phyloP scores from a whole-genome alignment of 1,140 invertebrate species.

The Melipona quadrifasciata region DNA sequence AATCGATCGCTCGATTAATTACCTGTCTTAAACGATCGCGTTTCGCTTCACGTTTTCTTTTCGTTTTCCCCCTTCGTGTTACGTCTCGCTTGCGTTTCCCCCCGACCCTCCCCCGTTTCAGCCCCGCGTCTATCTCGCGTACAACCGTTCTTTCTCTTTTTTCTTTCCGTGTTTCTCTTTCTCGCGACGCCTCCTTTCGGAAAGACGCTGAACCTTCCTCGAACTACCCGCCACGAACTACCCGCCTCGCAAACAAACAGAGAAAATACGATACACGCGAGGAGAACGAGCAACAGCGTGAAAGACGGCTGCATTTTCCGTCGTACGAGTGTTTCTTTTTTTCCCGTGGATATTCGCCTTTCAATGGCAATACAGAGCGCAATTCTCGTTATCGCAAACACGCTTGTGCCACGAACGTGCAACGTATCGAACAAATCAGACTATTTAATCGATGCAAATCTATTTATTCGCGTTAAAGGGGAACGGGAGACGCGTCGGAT shows the following conservation, averaged over 20 bases:
- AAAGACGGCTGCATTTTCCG: not conserved
- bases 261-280: conserved; percentile 7
- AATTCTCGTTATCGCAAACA: not conserved
- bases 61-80: not conserved
- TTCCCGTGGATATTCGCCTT: not conserved
- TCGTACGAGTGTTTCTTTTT: not conserved
- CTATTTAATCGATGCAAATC: conserved; percentile 32
- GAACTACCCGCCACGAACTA: conserved; percentile 4
- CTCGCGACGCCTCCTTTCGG: not conserved
- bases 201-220: conserved; percentile 23
- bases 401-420: not conserved
- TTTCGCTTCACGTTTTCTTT: conserved; percentile 44
- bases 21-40: conserved; percentile 53
- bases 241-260: conserved; percentile 12
- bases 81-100: not conserved
- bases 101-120: conserved; percentile 5
- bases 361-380: not conserved
- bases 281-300: conserved; percentile 54
- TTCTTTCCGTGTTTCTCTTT: not conserved
- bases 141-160: not conserved
- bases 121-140: conserved; percentile 12
- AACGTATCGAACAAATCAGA: conserved; percentile 13
- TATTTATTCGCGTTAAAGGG: conserved; percentile 10
- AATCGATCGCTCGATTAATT: conserved; percentile 37
- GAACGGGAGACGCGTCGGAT: conserved; percentile 6